These are phyloP conservation scores for Euphysa ruthae DNA, from an alignment of 30 jellyfish, hydroid and myxozoan species.

Conservation along the genomic window DNA sequence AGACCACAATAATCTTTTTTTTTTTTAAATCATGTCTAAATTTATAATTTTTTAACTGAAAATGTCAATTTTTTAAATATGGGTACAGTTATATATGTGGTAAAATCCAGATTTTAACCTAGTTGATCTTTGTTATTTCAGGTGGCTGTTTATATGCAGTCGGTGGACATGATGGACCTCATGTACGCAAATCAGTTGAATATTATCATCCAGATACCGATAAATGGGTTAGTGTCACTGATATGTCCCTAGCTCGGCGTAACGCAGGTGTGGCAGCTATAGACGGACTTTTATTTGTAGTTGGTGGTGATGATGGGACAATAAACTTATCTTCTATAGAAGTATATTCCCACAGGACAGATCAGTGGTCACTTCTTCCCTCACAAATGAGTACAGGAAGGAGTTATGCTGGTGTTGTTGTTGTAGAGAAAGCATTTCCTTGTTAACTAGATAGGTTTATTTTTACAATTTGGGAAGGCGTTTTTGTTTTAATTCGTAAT, in stretches of 20 bases:
- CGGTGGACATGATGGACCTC: constrained; percentile 99
- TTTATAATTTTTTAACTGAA: no score
- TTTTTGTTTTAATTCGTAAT: no score
- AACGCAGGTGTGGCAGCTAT: constrained; percentile 97
- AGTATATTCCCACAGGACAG: constrained; percentile 73
- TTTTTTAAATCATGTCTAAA: no score
- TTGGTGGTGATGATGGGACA: constrained; percentile 97
- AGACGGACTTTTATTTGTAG: constrained; percentile 78
- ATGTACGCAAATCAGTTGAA: constrained; percentile 88
- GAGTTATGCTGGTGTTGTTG: constrained; percentile 97
- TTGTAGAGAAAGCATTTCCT: constrained; percentile 48
- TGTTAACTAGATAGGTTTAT: no score
- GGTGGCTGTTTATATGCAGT: constrained; percentile 91
- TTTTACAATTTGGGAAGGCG: no score
- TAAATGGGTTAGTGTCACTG: constrained; percentile 78
- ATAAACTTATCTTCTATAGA: constrained; percentile 82
- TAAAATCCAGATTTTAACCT: no score
- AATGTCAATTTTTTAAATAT: no score
- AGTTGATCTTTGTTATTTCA: not conserved
- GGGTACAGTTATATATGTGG: no score
- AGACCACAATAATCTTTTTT: no score
- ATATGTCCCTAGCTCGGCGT: constrained; percentile 98
- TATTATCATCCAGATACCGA: constrained; percentile 81
- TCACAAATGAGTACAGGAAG: constrained; percentile 98
- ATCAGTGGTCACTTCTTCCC: constrained; percentile 78